Conservation (phyloP, 2,113 vertebrate species). For the Mirounga angustirostris region DNA sequence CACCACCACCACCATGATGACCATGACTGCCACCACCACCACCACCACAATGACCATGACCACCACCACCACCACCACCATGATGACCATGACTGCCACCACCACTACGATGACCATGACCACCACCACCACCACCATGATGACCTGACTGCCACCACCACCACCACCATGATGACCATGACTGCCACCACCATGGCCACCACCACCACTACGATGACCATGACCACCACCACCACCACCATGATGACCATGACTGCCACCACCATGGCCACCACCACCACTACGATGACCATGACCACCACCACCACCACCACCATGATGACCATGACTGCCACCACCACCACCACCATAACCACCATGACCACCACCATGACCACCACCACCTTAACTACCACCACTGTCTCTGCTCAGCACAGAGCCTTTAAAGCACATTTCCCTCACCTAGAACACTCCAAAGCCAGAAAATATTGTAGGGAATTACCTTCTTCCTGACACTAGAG, state of each 20-base stretch:
- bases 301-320: neutral
- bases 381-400: neutral
- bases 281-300: neutral
- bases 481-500: neutral
- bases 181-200: no score
- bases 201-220: neutral
- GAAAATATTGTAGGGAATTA: neutral
- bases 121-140: neutral
- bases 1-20: neutral
- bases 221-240: neutral
- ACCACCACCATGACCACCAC: neutral
- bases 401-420: neutral
- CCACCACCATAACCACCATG: neutral
- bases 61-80: neutral
- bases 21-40: no score
- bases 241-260: no score
- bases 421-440: neutral
- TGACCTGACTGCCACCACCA: no score
- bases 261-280: neutral
- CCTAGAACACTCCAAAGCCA: neutral
- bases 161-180: neutral
- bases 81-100: no score
- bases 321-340: neutral
- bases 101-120: neutral
- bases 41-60: neutral